Evolutionary conservation across 1,140 invertebrate genomes (phyloP), one percentile per base, ranked within the genome.

Genomic region (Bradynema listronoti): DNA sequence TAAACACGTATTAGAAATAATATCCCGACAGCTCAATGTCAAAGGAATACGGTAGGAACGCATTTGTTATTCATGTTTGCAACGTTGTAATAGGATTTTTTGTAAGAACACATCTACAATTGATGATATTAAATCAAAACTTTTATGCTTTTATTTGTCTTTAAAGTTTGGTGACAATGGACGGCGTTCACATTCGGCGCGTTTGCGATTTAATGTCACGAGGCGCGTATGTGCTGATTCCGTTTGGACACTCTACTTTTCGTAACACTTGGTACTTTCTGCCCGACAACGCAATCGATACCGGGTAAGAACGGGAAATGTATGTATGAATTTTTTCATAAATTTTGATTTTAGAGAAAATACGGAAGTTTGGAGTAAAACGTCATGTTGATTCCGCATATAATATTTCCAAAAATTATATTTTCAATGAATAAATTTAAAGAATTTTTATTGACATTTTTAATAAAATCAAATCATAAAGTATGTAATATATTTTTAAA

Each of bases 201-300:
- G 69, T 71, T 2, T 50, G 41, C n/a, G 65, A 71, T 22, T 41
- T 71, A 22, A 71, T 71, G 69, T 72, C 68, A 0, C 47, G 68
- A 50, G 68, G 68, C 24, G 60, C 68, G 6, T 71, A 71, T 56
- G 60, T 71, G 19, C 54, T 71, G n/a, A 56, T 71, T 29, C 68
- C 68, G 2, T 49, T 58, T 27, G 68, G 68, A 9, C 68, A 72
- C 27, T 5, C 7, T 7, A 55, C 34, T 5, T 71, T 73, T 45
- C 39, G 68, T 47, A 69, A 71, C 45, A 72, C 69, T 30, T 71
- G 68, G 68, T 71, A 71, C 34, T 71, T 71, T 42, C 49, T 71
- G n/a, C 68, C 68, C 3, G 68, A 71, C 45, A 68, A 72, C 57
- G 68, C 68, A 4, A 71, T 71, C 43, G 68, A 71, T 47, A 71